These are phyloP conservation scores for Callaeas wilsoni DNA, from an alignment of 2,113 vertebrate species.

Conservation along the genomic window DNA sequence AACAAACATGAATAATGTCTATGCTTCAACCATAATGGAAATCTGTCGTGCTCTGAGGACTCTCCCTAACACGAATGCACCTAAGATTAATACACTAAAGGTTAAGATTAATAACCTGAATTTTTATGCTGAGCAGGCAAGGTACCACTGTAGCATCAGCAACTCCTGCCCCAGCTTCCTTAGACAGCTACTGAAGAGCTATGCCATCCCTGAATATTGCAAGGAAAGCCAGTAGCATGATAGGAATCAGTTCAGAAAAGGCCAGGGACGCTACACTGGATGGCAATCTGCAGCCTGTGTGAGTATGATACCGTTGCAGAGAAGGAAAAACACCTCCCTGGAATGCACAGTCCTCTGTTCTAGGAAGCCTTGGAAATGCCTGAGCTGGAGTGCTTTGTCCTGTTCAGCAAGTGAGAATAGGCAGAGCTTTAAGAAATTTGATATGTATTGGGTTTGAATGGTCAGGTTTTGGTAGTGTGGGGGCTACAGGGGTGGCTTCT, in stretches of 20 bases:
- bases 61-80: not conserved
- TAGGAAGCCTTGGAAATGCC: not conserved
- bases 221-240: not conserved
- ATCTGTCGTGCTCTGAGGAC: not conserved
- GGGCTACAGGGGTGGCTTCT: too few species aligned
- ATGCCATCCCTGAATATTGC: not conserved
- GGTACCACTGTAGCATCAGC: not conserved
- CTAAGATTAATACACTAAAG: not conserved
- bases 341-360: not conserved
- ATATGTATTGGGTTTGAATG: not conserved
- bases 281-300: not conserved
- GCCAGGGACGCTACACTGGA: too few species aligned
- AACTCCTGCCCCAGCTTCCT: not conserved
- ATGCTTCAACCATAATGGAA: not conserved
- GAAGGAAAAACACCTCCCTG: not conserved
- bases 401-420: not conserved
- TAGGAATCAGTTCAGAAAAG: not conserved
- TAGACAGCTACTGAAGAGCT: not conserved
- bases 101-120: not conserved
- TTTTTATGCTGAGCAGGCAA: not conserved
- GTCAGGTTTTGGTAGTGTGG: not conserved
- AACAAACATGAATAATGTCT: not conserved
- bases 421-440: not conserved
- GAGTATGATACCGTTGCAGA: accelerated
- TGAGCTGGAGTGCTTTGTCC: not conserved